A percentile compares a stretch with the other conserved stretches of the same genome.
phyloP scores from a whole-genome alignment of 2,113 vertebrate genomes.

The Nestor notabilis region DNA sequence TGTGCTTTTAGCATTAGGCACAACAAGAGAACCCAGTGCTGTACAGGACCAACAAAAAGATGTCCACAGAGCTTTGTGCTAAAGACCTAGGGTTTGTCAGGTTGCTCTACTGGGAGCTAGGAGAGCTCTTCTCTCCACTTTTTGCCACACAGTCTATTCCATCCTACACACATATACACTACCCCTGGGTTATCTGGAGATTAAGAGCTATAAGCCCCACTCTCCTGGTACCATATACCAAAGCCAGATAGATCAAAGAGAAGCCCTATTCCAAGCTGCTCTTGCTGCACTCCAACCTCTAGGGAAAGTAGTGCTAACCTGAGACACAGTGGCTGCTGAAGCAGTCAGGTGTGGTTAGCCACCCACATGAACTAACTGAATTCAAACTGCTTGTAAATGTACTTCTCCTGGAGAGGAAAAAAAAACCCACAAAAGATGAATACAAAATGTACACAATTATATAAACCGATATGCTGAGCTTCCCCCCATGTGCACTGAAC shows the following conservation, averaged over 20 bases:
- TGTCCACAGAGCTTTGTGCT: not conserved
- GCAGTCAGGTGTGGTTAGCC: not conserved
- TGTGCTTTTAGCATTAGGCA: not conserved
- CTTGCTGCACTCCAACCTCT: not conserved
- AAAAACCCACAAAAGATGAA: not conserved
- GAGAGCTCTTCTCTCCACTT: not conserved
- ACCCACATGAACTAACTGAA: not conserved
- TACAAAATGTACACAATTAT: not conserved
- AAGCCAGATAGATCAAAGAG: not conserved
- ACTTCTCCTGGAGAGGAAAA: not conserved
- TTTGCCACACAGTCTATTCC: not conserved
- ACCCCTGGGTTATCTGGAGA: not conserved
- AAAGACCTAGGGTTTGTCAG: not conserved
- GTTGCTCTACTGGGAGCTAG: not conserved
- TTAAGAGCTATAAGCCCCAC: not conserved
- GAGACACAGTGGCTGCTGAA: not conserved
- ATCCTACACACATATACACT: not conserved
- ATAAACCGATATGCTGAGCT: not conserved
- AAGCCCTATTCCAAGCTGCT: not conserved
- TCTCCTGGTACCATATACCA: not conserved
- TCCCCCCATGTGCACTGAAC: not conserved
- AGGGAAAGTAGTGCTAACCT: not conserved
- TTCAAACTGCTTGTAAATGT: not conserved
- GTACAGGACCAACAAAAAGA: not conserved
- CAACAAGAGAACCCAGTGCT: not conserved